Conservation (phyloP, 1,140 invertebrate species). For the Palaemon carinicauda region DNA sequence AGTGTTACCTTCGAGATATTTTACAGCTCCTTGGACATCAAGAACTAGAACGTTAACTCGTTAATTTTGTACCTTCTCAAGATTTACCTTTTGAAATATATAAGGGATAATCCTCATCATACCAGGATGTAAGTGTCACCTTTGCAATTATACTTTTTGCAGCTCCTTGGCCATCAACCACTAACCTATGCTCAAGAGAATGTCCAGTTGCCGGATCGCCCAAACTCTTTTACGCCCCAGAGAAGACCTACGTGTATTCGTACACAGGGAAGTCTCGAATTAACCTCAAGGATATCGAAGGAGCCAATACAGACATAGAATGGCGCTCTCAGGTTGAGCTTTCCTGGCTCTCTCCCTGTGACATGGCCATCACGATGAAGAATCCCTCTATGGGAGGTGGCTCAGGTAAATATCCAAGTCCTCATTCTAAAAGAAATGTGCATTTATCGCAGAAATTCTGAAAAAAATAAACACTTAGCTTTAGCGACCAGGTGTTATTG, state of each 20-base stretch:
- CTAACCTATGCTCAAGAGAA: no score
- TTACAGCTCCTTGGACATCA: no score
- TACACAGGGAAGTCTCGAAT: constrained; percentile 18
- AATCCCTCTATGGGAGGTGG: background rate
- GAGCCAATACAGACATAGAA: background rate
- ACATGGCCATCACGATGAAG: constrained; percentile 28
- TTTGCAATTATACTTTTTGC: no score
- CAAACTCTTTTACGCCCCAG: constrained; percentile 24
- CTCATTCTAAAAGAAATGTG: background rate
- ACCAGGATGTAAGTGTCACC: no score
- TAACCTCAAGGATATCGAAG: constrained; percentile 30
- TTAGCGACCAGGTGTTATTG: background rate
- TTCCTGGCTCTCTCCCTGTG: constrained; percentile 35
- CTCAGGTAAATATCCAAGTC: background rate
- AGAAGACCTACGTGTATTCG: constrained; percentile 26
- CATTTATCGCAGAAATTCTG: background rate
- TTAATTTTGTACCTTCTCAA: no score
- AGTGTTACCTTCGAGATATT: no score
- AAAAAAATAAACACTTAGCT: no score
- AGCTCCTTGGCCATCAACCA: no score
- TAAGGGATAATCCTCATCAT: no score
- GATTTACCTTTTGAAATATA: no score
- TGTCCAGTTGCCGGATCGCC: no score
- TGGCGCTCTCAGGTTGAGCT: constrained; percentile 18
- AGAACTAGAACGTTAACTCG: no score